Base-by-base conservation (phyloP, 2,888 invertebrate genomes). In the Amphiduros pacificus region DNA sequence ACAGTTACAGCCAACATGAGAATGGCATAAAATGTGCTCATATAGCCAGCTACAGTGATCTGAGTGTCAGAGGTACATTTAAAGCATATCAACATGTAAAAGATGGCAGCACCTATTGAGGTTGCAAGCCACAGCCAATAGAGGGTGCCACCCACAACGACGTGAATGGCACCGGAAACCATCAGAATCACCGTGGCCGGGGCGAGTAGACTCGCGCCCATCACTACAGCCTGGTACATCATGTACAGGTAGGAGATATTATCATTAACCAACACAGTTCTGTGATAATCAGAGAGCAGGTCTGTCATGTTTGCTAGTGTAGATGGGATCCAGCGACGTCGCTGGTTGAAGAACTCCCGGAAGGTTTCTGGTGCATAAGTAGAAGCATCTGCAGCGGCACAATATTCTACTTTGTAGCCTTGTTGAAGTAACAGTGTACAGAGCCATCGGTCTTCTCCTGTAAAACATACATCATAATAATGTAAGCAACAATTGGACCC, bases 221-320 rank as follows among this genome's bases (percentile, higher is more conserved):
- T 66, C 11, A 77, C 64, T 27, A 73, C 69, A 1, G 72, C 65
- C 66, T 76, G 77, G 63, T 75, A 76, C 40, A 75, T 62, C 63
- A 77, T 74, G 64, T 77, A 77, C 54, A 76, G 66, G 32, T 71
- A 69, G 36, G 73, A 73, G 55, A 77, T 76, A 66, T 73, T 74
- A 31, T 76, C 73, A 62, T 77, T 77, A 28, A 73, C 69, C 29
- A 65, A 49, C 9, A 74, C 71, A 20, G 74, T 73, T 20, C 66
- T 62, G 62, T 70, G 71, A 69, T 73, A 77, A 55, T 74, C 71
- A 28, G 64, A 65, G 14, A 77, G 63, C 76, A 98, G 86, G 84
- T 98, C 98, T 90, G 97, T 91, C 80, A 98, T 97, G 82, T 98
- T 98, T 67, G 98, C 97, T 79, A 98, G 92, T 41, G 98, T 98